Base-by-base conservation (phyloP, 2,888 invertebrate species). In the Diplazon laetatorius region DNA sequence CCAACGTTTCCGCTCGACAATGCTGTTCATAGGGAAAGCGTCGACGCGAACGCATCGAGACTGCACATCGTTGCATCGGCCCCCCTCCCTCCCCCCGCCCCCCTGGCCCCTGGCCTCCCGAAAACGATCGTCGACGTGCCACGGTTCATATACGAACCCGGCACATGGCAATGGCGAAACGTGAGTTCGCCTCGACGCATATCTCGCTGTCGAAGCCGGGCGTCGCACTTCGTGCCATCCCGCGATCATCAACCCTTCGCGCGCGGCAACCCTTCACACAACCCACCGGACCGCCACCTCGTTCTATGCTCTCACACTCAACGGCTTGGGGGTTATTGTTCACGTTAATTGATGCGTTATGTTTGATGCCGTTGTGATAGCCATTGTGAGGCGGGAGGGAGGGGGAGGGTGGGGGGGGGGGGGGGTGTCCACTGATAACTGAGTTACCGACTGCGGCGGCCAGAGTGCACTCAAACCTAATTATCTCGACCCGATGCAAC, bases 331-430 rank as follows among this genome's bases (percentile, higher is more conserved):
- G n/a, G 88, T 90, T 89, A 91, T 91, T 91, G 91, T 91, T 91
- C 91, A 89, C 89, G 90, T 91, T 91, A 91, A 91, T 91, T 91
- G 91, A 91, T 91, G 90, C 91, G 91, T 91, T 91, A 91, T 91
- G 91, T 91, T 91, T 91, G 90, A 91, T 91, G 91, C 89, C 89
- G 90, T 86, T 88, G 87, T 88, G 90, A 91, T 91, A 91, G 91
- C 90, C 89, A 90, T 90, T 90, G 90, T 90, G 85, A 87, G n/a
- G n/a, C n/a, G n/a, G n/a, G n/a, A n/a, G n/a, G n/a, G n/a, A n/a
- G n/a, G n/a, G n/a, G n/a, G n/a, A n/a, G n/a, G n/a, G n/a, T n/a
- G n/a, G n/a, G n/a, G n/a, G n/a, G n/a, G n/a, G n/a, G n/a, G 88
- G 88, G 86, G 89, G 80, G 89, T 90, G 91, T 90, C 90, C 90